Evolutionary conservation across 1,140 invertebrate species (phyloP), one percentile per base, ranked within the genome.

Genomic region (Oncopeltus fasciatus): DNA sequence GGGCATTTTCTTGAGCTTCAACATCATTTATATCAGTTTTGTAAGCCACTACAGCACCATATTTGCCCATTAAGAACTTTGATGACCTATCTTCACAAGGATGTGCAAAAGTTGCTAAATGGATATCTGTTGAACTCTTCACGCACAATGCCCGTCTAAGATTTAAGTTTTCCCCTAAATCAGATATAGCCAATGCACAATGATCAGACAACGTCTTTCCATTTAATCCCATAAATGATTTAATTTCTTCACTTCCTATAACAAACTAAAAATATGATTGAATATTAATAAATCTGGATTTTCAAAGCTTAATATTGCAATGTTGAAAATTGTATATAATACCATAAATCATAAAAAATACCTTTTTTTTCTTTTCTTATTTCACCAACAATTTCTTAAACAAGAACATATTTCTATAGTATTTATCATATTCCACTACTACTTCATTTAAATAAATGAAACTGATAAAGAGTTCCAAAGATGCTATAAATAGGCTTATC

Each of bases 141-240:
- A 88, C 80, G 69, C 83, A 86, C 1, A 88, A 74, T 0, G 87
- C 92, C 58, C 92, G 76, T 49, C 83, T 78, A 21, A 92, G 71
- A n/a, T 78, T 73, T 46, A 94, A 86, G 74, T 96, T 96, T 76
- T 97, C 94, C 16, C 92, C 92, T 8, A 97, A 74, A 53, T 75
- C 80, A 1, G 92, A 91, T 69, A 96, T 91, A 14, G 85, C 78
- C 49, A 94, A 71, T 0, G 90, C 92, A 47, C 89, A 74, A 67
- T 87, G 77, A 76, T 96, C 92, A 1, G 78, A 81, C 18, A 96
- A 70, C 1, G 77, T 78, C 71, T 87, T 87, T 2, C 83, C 83
- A 70, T 87, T 82, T 2, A 71, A 64, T 0, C 77, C 71, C 46
- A 70, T 68, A 24, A 60, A 31, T 9, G 43, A 49, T 2, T 38